phyloP scores from a whole-genome alignment of 1,140 invertebrate species.

The Aradophagus sp. region DNA sequence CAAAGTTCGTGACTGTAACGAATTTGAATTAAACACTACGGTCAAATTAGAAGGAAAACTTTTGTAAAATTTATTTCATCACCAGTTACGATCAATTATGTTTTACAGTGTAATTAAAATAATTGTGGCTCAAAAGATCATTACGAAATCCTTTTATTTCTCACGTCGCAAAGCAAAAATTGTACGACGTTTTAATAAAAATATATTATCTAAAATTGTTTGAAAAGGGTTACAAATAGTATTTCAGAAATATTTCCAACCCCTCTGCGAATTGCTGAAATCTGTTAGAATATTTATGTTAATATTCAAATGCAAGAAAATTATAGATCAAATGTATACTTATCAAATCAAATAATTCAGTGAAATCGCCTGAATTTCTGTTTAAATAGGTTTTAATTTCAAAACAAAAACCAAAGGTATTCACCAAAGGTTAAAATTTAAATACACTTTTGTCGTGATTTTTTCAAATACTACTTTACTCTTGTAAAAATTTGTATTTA shows the following conservation, averaged over 20 bases:
- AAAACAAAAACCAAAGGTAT: slow-evolving; percentile 38
- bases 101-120: slow-evolving; percentile 9
- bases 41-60: no score
- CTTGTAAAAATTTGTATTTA: no score
- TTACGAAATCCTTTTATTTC: slow-evolving; percentile 22
- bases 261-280: neutral
- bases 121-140: neutral
- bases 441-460: no score
- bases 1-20: no score
- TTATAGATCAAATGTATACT: slow-evolving; percentile 5
- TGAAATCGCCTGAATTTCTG: no score
- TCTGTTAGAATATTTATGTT: slow-evolving; percentile 9
- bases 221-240: slow-evolving; percentile 27
- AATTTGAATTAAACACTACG: no score
- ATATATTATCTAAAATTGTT: slow-evolving; percentile 9
- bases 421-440: no score
- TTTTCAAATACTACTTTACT: no score
- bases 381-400: slow-evolving; percentile 33
- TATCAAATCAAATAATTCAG: slow-evolving; percentile 27
- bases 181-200: slow-evolving; percentile 19
- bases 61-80: no score
- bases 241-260: slow-evolving; percentile 2
- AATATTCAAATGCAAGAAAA: slow-evolving; percentile 13
- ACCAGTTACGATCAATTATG: no score
- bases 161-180: slow-evolving; percentile 17